Base-by-base conservation (phyloP, 2,113 vertebrate genomes). In the Piaya cayana region DNA sequence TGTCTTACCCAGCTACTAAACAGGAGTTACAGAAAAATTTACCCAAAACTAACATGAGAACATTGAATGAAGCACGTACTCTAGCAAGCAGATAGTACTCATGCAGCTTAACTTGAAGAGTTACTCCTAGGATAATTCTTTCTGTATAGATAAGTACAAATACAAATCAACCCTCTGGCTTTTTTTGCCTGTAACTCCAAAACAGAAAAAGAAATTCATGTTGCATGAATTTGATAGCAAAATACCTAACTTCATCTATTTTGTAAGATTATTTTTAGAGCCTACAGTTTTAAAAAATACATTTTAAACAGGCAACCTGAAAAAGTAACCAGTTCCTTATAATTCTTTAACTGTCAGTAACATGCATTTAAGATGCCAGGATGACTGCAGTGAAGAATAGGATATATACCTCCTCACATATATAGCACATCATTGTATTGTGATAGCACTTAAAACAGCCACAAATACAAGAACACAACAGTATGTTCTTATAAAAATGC, bases 401-500 rank as follows among this genome's bases (percentile, higher is more conserved):
- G 43, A 34, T 78, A 32, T 12, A 7, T 59, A 55, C 10, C 9
- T 62, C 10, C 18, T 81, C 32, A 74, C 70, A 49, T 39, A 78
- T 27, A 76, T 47, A 82, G 74, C 39, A 37, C 6, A 7, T 43
- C 37, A 43, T 59, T 75, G 39, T 39, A 68, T 29, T 63, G 19
- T 55, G 32, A 63, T 52, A 49, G 58, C 19, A 32, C 72, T 90
- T 82, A 59, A 85, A 93, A 88, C 49, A 95, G 71, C 60, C 79
- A 78, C 43, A 88, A 86, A 91, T 59, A 60, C 84, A 81, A 78
- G 21, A 90, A 78, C 70, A 64, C 27, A 68, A 63, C 22, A 93
- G 50, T 36, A 82, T 80, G 56, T 72, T 72, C 34, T 72, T 82
- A 65, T 15, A 62, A 80, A 80, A 92, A 88, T 43, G 83, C 45